Evolutionary conservation across 2,113 vertebrate genomes (phyloP), one percentile per base, ranked within the genome.

Genomic region (Heliornis fulica): DNA sequence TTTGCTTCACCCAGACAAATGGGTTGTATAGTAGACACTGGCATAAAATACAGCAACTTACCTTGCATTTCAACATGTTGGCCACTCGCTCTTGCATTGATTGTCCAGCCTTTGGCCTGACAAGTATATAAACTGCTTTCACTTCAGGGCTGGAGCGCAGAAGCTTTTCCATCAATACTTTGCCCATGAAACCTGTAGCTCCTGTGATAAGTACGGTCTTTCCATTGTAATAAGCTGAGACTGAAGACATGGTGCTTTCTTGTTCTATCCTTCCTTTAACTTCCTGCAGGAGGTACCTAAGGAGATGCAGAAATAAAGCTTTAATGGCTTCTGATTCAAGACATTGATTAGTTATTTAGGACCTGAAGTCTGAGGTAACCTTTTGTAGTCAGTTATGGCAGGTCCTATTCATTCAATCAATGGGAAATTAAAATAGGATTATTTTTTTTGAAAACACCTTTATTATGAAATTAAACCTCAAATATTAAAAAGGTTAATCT

Each of bases 131-230:
- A 88, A 99, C 95, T 41, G 98, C 95, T 92, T 98, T 98, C 70
- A 99, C 98, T 1, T 98, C 96, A 1, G 99, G 99, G 66, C 99
- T 99, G 83, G 98, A 99, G 38, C 99, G 98, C 79, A 99, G 97
- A 17, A 99, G 98, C 95, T 99, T 99, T 97, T 99, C 99, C 97
- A 99, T 96, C 96, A 99, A 96, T 70, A 99, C 99, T 95, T 99
- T 99, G 21, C 99, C 99, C 98, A 99, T 97, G 98, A 99, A 99
- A 87, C 99, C 99, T 0, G 99, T 99, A 79, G 98, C 99, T 81
- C 99, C 99, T 0, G 99, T 99, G 97, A 99, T 98, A 94, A 99
- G 98, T 40, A 99, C 95, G 2, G 96, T 98, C 97, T 99, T 99
- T 89, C 98, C 98, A 13, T 97, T 96, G 81, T 99, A 99, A 97